phyloP scores from a whole-genome alignment of 2,888 invertebrate species.

The Helicoverpa assulta region DNA sequence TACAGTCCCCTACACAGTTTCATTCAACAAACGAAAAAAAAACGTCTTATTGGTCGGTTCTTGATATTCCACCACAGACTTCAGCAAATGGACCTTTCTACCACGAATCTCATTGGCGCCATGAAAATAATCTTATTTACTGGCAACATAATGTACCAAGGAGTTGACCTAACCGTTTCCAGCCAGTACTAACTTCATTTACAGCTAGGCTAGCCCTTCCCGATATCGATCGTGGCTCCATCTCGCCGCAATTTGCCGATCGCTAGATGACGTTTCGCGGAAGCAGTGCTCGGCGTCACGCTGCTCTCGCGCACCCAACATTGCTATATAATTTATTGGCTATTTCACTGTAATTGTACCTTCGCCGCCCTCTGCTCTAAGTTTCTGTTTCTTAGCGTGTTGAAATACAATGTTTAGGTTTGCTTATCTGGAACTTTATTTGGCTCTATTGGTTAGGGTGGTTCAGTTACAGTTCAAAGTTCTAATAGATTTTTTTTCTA shows the following conservation, averaged over 20 bases:
- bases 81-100: too few relatives aligned
- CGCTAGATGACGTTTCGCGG: conserved; percentile 85
- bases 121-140: background rate
- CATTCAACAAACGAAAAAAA: too few relatives aligned
- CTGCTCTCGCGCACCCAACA: conserved; percentile 78
- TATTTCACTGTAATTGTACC: conserved; percentile 86
- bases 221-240: conserved; percentile 83
- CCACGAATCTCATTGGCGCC: conserved; percentile 14
- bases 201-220: conserved; percentile 51
- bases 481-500: too few relatives aligned
- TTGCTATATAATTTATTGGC: conserved; percentile 73
- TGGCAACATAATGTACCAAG: background rate
- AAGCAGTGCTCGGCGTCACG: conserved; percentile 82
- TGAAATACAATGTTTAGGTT: conserved; percentile 65
- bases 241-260: conserved; percentile 83
- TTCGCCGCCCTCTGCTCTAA: conserved; percentile 79
- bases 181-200: conserved; percentile 44
- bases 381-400: conserved; percentile 63
- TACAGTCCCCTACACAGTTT: too few relatives aligned
- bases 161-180: conserved; percentile 18
- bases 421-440: conserved; percentile 60
- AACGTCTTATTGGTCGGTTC: background rate
- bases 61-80: too few relatives aligned
- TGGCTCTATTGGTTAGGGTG: conserved; percentile 21
- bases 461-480: too few relatives aligned